Conservation (phyloP, 2,113 vertebrate species). For the Cochlearius cochlearius region DNA sequence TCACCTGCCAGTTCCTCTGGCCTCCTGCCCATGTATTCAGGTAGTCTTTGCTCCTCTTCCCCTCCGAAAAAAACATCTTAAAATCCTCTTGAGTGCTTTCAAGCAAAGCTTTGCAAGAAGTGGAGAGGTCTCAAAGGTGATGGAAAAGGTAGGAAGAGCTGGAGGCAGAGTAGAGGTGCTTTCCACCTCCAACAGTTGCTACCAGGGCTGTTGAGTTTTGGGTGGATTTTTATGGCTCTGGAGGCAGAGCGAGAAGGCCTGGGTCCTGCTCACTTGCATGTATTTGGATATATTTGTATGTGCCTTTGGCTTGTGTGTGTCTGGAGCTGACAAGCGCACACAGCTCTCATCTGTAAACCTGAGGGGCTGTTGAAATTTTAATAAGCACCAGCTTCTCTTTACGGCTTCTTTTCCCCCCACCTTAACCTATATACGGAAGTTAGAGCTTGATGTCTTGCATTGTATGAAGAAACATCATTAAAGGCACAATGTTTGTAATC, state of each 20-base stretch:
- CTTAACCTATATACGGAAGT: no score
- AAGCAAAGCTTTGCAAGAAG: neutral
- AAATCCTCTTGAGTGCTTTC: neutral
- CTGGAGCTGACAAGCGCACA: neutral
- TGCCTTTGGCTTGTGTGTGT: rapidly evolving
- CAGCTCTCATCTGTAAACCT: neutral
- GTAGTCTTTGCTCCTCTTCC: neutral
- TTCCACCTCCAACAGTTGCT: neutral
- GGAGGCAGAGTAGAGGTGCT: neutral
- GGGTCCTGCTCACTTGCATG: neutral
- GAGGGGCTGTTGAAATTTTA: neutral
- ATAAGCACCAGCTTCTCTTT: neutral
- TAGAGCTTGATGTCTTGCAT: neutral
- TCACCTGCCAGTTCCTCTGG: neutral
- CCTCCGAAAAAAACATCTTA: neutral
- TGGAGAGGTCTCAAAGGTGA: neutral
- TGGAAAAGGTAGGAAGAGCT: neutral
- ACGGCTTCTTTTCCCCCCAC: neutral
- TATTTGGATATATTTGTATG: neutral
- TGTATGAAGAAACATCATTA: neutral
- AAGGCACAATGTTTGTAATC: neutral
- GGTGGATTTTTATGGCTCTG: neutral
- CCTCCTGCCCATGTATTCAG: neutral
- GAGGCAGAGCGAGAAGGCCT: neutral
- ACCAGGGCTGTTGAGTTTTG: neutral